A percentile compares a stretch with the other conserved stretches of the same genome.
Evolutionary conservation across 2,888 invertebrate genomes (phyloP).

Genomic region (Meta bourneti): DNA sequence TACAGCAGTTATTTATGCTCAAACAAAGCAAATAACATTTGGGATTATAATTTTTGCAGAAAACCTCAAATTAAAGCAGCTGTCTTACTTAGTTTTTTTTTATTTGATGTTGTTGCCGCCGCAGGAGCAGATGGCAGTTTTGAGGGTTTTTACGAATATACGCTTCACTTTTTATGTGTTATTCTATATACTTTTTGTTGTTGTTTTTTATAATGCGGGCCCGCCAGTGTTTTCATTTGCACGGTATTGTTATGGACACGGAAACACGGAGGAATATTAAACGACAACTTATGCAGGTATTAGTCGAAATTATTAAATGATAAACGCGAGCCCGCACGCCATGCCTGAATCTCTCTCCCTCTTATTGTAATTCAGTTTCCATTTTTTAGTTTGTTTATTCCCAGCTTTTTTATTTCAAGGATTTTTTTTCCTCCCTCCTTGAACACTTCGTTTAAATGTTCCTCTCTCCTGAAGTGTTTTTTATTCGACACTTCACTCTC

Average conservation of each 20-base stretch:
- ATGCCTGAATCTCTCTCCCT: slow-evolving; percentile 48
- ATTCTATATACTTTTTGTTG: slow-evolving; percentile 71
- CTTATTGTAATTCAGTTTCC: slow-evolving; percentile 74
- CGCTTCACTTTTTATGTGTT: slow-evolving; percentile 75
- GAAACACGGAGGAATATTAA: slow-evolving; percentile 73
- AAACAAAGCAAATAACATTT: slow-evolving; percentile 75
- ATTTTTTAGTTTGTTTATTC: slow-evolving; percentile 51
- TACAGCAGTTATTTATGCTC: slow-evolving; percentile 70
- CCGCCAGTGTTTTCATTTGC: slow-evolving; percentile 74
- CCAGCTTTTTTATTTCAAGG: slow-evolving; percentile 39
- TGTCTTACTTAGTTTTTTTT: slow-evolving; percentile 59
- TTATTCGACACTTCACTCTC: slow-evolving; percentile 1
- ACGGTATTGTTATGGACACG: slow-evolving; percentile 76
- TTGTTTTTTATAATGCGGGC: slow-evolving; percentile 73
- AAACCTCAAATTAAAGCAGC: slow-evolving; percentile 76
- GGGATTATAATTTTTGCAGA: slow-evolving; percentile 77
- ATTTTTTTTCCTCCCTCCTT: not conserved
- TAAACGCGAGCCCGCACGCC: slow-evolving; percentile 74
- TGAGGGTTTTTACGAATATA: slow-evolving; percentile 76
- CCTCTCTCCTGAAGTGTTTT: slow-evolving; percentile 21
- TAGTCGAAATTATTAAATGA: slow-evolving; percentile 77
- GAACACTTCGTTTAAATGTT: slow-evolving; percentile 32
- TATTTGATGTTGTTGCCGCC: slow-evolving; percentile 53
- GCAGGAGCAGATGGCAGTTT: slow-evolving; percentile 72
- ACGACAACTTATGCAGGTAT: slow-evolving; percentile 76